These are phyloP conservation scores for Oithona nana DNA, from an alignment of 2,888 invertebrate genomes.

Conservation along the genomic window DNA sequence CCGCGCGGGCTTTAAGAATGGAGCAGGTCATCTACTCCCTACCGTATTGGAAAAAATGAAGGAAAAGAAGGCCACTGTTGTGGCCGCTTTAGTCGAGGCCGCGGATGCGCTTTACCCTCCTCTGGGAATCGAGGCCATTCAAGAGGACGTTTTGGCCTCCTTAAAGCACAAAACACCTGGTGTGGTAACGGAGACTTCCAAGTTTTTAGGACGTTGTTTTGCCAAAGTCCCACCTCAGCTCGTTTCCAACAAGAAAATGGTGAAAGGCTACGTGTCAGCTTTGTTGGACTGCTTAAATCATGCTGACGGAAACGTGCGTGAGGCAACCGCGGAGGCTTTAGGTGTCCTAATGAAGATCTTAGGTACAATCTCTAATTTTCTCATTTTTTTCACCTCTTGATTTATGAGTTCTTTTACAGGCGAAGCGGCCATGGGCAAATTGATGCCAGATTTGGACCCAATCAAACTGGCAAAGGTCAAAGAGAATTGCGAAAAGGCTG, in stretches of 20 bases:
- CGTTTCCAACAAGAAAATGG: slow-evolving; percentile 59
- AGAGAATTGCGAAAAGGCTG: slow-evolving; percentile 81
- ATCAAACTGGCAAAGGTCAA: slow-evolving; percentile 83
- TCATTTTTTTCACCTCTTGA: too few relatives aligned
- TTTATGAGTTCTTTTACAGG: too few relatives aligned
- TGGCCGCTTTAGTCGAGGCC: slow-evolving; percentile 64
- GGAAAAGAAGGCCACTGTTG: slow-evolving; percentile 84
- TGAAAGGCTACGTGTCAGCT: slow-evolving; percentile 58
- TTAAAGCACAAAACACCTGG: slow-evolving; percentile 78
- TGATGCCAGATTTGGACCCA: slow-evolving; percentile 68
- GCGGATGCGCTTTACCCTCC: slow-evolving; percentile 64
- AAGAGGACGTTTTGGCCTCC: slow-evolving; percentile 62
- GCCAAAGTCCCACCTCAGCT: slow-evolving; percentile 53
- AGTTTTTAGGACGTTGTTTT: slow-evolving; percentile 65
- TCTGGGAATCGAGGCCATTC: slow-evolving; percentile 27
- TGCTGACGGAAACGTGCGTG: slow-evolving; percentile 74
- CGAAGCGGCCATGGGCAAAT: slow-evolving; percentile 55
- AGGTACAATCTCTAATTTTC: too few relatives aligned
- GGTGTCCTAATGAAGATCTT: slow-evolving; percentile 85
- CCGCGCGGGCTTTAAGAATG: slow-evolving; percentile 65
- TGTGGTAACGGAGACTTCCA: slow-evolving; percentile 65
- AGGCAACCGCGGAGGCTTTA: slow-evolving; percentile 75
- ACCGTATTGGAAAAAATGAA: slow-evolving; percentile 84
- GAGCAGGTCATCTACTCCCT: slow-evolving; percentile 55
- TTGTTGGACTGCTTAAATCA: slow-evolving; percentile 59